Base-by-base conservation (phyloP, 2,113 vertebrate genomes). In the Leptosomus discolor region DNA sequence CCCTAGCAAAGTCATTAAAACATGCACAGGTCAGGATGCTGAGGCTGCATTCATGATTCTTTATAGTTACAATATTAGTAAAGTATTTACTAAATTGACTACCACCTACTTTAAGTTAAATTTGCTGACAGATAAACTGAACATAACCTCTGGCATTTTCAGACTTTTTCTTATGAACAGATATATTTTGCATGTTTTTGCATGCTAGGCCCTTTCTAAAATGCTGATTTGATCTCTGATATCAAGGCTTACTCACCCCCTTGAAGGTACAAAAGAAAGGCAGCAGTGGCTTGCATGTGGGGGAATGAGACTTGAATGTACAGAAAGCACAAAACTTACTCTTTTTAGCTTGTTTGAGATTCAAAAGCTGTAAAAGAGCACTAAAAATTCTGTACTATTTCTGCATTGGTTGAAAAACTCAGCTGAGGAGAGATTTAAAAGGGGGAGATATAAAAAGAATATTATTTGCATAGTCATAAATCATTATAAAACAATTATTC, bases 31-130 rank as follows among this genome's bases (percentile, higher is more conserved):
- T 92, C 88, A 75, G 69, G 84, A 95, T 96, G 96, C 94, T 87
- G 91, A 97, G 92, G 60, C 46, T 65, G 86, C n/a, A 84, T 26
- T 73, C 69, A 57, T 84, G 65, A 39, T 41, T 37, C 36, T 84
- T 69, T 85, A 94, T 11, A 86, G 95, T 89, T 94, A 95, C 85
- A 93, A 63, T 96, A 93, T 93, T 91, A 97, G 96, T 94, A 94
- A 93, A 95, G 76, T 96, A 97, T 96, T 97, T 97, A 98, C 96
- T 83, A 92, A 97, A 93, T 92, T 92, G 89, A 96, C 94, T 97
- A 97, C 90, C 84, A 93, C 65, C 90, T 92, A 96, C 77, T 96
- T 96, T 90, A 97, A 97, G 85, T 78, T 92, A 88, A 97, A 93
- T 95, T 92, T 95, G 95, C 97, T 97, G 96, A 98, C 88, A 88